Evolutionary conservation across 2,888 invertebrate species (phyloP).

Genomic region (Thecophora atra): DNA sequence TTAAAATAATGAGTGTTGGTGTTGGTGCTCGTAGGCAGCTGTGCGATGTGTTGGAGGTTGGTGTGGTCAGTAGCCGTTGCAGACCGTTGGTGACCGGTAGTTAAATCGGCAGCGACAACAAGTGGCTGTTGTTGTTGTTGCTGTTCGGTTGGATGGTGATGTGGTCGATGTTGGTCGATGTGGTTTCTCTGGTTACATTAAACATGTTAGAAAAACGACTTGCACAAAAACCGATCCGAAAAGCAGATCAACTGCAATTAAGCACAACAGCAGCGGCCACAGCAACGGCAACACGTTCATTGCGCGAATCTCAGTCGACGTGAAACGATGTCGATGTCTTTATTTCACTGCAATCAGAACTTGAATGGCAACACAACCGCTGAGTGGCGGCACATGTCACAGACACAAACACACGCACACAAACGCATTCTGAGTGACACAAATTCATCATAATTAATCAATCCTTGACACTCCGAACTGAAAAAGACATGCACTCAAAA

Average conservation of each 20-base stretch:
- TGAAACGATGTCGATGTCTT: too few relatives aligned
- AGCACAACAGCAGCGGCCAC: neutral
- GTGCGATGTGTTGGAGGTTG: neutral
- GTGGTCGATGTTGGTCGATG: too few relatives aligned
- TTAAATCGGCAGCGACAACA: constrained; percentile 17
- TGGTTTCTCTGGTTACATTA: neutral
- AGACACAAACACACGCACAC: neutral
- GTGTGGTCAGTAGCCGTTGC: constrained; percentile 3
- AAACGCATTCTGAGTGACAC: neutral
- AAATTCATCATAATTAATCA: constrained; percentile 12
- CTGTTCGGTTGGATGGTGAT: too few relatives aligned
- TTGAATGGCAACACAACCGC: constrained; percentile 10
- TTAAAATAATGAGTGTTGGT: neutral
- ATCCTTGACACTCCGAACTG: neutral
- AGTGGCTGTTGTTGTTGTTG: constrained; percentile 8
- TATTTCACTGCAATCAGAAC: neutral
- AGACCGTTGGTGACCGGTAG: constrained; percentile 10
- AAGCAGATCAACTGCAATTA: neutral
- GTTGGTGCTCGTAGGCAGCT: neutral
- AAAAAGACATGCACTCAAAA: neutral
- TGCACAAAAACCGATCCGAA: neutral
- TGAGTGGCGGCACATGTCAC: neutral
- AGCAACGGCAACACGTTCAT: too few relatives aligned
- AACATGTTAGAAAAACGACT: constrained; percentile 27
- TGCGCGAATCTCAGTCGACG: too few relatives aligned